Conservation (phyloP, 2,888 invertebrate genomes). For the Eudemis profundana region DNA sequence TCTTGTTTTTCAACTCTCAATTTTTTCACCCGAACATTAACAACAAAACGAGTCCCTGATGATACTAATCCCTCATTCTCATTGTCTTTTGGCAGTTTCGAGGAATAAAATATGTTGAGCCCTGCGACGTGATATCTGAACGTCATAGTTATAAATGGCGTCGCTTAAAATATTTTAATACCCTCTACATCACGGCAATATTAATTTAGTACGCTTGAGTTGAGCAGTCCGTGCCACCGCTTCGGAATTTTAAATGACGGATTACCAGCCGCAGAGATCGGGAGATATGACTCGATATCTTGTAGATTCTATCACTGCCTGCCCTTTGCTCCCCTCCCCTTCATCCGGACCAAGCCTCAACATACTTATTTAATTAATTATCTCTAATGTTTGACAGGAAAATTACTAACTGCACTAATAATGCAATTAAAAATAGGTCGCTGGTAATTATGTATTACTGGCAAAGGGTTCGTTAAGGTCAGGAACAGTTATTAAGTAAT, state of each 20-base stretch:
- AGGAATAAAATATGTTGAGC: conserved; percentile 82
- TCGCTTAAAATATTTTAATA: conserved; percentile 85
- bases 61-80: conserved; percentile 84
- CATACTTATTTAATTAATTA: conserved; percentile 43
- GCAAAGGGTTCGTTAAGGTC: conserved; percentile 18
- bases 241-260: conserved; percentile 83
- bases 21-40: conserved; percentile 79
- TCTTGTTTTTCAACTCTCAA: conserved; percentile 75
- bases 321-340: conserved; percentile 53
- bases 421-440: conserved; percentile 39
- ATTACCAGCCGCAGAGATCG: conserved; percentile 80
- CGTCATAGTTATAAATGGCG: conserved; percentile 83
- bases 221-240: conserved; percentile 78
- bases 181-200: conserved; percentile 82
- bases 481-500: conserved; percentile 32
- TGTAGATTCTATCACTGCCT: conserved; percentile 69
- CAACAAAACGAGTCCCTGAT: conserved; percentile 81
- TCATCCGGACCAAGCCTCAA: conserved; percentile 38
- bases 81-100: conserved; percentile 85
- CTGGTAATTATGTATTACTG: conserved; percentile 28
- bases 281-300: conserved; percentile 77
- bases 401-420: conserved; percentile 37
- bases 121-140: conserved; percentile 81
- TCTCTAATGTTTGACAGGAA: conserved; percentile 39
- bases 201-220: conserved; percentile 84